Percentiles rank a stretch among this genome's conserved stretches.
Conservation (phyloP, 2,113 vertebrate species). For the Anser brachyrhynchus region DNA sequence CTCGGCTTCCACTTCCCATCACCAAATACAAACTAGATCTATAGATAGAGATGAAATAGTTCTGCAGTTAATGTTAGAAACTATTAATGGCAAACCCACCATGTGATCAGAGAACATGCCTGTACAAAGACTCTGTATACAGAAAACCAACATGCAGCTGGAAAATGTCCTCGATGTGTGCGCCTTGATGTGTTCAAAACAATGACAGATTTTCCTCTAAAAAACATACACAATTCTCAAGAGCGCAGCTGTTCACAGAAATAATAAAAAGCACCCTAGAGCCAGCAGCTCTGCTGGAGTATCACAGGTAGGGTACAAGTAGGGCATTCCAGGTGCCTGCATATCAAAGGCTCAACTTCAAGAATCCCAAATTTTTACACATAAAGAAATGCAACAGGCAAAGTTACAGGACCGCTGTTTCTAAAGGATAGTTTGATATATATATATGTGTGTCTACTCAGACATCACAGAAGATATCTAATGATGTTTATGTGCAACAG, state of each 20-base stretch:
- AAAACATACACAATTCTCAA: conserved; percentile 24
- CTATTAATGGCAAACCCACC: conserved; percentile 73
- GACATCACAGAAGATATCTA: background rate
- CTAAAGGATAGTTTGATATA: background rate
- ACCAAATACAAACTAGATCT: conserved; percentile 66
- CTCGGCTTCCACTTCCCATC: conserved; percentile 66
- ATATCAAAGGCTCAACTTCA: background rate
- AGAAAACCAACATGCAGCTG: conserved; percentile 44
- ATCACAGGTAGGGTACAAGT: background rate
- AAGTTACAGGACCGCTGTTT: rapidly evolving
- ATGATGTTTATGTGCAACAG: background rate
- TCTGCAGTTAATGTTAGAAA: conserved; percentile 63
- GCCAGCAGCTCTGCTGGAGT: background rate
- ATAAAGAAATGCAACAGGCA: background rate
- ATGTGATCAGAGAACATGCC: conserved; percentile 64
- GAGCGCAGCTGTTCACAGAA: conserved; percentile 6
- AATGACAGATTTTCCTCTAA: conserved; percentile 30
- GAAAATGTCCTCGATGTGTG: conserved; percentile 13
- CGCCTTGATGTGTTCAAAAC: conserved; percentile 53
- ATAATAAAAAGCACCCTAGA: background rate
- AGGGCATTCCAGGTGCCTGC: background rate
- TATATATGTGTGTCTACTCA: rapidly evolving
- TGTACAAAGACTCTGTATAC: conserved; percentile 52
- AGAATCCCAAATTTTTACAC: background rate
- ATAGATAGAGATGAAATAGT: conserved; percentile 71